Evolutionary conservation across 2,113 vertebrate genomes (phyloP).

Genomic region (Amphilophus citrinellus): DNA sequence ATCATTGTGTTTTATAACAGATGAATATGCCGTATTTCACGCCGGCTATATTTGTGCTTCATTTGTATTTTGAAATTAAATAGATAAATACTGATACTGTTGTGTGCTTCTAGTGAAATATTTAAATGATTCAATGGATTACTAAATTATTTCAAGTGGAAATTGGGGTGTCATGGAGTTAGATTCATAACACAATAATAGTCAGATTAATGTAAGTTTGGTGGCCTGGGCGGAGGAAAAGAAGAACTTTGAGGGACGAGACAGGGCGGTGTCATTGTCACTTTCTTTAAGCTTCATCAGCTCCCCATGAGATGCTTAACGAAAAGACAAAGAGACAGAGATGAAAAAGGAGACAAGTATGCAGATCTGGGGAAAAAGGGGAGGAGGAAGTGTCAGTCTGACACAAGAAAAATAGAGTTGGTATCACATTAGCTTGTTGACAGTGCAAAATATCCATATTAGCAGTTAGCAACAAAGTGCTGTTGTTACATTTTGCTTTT

Average conservation of each 20-base stretch:
- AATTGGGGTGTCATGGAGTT: not conserved
- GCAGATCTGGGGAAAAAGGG: not conserved
- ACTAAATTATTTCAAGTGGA: not conserved
- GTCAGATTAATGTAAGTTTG: not conserved
- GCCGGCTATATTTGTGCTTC: not conserved
- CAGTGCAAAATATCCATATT: too few relatives aligned
- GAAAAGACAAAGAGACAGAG: not conserved
- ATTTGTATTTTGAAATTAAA: constrained; percentile 28
- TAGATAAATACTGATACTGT: not conserved
- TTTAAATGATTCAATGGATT: not conserved
- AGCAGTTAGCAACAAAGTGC: too few relatives aligned
- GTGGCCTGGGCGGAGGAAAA: not conserved
- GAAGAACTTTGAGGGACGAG: not conserved
- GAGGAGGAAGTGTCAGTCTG: not conserved
- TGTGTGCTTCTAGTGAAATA: not conserved
- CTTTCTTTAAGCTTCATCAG: constrained; percentile 6
- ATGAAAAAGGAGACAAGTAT: not conserved
- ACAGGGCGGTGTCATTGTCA: not conserved
- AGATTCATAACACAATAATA: not conserved
- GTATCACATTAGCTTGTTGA: not conserved
- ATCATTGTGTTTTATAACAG: constrained; percentile 14
- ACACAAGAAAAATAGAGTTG: not conserved
- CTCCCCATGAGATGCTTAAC: not conserved
- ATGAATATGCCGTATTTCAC: constrained; percentile 7
- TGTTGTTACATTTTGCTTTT: too few relatives aligned